phyloP scores from a whole-genome alignment of 2,888 invertebrate genomes.

The Isoperla grammatica region DNA sequence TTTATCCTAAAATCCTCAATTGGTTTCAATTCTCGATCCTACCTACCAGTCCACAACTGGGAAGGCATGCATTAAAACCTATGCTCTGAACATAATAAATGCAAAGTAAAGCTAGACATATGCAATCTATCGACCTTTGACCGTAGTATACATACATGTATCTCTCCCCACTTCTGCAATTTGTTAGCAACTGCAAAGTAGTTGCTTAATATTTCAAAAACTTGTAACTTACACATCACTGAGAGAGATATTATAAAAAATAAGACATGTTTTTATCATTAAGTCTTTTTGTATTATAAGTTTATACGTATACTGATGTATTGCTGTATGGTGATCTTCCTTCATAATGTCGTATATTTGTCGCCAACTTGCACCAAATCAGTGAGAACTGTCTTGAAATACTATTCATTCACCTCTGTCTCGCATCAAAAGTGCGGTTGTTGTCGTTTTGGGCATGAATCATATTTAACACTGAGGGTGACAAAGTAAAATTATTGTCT shows the following conservation, averaged over 20 bases:
- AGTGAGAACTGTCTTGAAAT: not conserved
- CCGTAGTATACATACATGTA: constrained; percentile 18
- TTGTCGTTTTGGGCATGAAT: constrained; percentile 24
- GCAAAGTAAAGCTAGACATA: constrained; percentile 3
- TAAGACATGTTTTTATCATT: constrained; percentile 23
- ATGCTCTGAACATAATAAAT: constrained; percentile 8
- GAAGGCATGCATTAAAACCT: not conserved
- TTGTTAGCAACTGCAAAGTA: constrained; percentile 11
- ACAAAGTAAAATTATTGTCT: constrained; percentile 16
- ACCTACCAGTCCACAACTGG: not conserved
- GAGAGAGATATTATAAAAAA: constrained; percentile 28
- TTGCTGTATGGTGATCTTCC: constrained; percentile 21
- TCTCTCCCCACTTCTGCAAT: constrained; percentile 9
- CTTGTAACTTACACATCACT: constrained; percentile 17
- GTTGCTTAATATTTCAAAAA: constrained; percentile 20
- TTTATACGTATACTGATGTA: constrained; percentile 30
- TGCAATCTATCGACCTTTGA: constrained; percentile 4
- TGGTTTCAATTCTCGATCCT: no score
- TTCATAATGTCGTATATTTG: constrained; percentile 8
- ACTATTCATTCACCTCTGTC: not conserved
- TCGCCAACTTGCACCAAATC: not conserved
- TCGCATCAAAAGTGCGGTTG: no score
- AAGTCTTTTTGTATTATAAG: constrained; percentile 21
- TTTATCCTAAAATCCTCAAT: no score
- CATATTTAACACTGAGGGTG: not conserved